Evolutionary conservation across 2,113 vertebrate species (phyloP).

Genomic region (Vanacampus margaritifer): DNA sequence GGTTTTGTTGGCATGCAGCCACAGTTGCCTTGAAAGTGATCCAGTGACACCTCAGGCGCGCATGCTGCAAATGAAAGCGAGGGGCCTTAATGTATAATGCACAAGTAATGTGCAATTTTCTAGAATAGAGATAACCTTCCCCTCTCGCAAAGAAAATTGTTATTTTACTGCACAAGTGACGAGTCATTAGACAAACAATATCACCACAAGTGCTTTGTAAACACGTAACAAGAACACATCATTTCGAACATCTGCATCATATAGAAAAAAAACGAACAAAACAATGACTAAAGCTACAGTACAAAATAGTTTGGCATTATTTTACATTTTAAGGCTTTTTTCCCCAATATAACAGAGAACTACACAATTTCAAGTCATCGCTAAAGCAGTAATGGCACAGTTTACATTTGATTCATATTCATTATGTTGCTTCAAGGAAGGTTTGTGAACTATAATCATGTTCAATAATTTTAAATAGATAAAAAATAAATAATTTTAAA

Average conservation of each 20-base stretch:
- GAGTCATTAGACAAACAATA: slow-evolving; percentile 21
- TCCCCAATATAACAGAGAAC: too few species aligned
- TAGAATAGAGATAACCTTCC: neutral
- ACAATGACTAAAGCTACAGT: neutral
- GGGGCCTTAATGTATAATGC: slow-evolving; percentile 30
- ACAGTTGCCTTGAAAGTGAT: slow-evolving; percentile 24
- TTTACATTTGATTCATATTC: too few species aligned
- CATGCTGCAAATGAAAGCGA: slow-evolving; percentile 17
- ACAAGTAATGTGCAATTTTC: slow-evolving; percentile 21
- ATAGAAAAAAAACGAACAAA: neutral
- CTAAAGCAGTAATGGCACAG: too few species aligned
- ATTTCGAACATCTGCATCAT: neutral
- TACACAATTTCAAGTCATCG: too few species aligned
- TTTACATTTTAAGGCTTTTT: too few species aligned
- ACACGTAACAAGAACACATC: neutral
- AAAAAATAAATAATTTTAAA: too few species aligned
- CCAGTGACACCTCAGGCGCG: neutral
- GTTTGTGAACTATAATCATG: too few species aligned
- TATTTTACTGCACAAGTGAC: slow-evolving; percentile 8
- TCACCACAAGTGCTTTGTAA: neutral
- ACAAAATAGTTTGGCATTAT: too few species aligned
- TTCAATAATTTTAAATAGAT: too few species aligned
- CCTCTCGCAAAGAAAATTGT: neutral
- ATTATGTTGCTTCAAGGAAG: too few species aligned
- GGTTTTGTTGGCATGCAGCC: slow-evolving; percentile 9